phyloP scores from a whole-genome alignment of 2,888 invertebrate species.

The Ichneumoninae sp. region DNA sequence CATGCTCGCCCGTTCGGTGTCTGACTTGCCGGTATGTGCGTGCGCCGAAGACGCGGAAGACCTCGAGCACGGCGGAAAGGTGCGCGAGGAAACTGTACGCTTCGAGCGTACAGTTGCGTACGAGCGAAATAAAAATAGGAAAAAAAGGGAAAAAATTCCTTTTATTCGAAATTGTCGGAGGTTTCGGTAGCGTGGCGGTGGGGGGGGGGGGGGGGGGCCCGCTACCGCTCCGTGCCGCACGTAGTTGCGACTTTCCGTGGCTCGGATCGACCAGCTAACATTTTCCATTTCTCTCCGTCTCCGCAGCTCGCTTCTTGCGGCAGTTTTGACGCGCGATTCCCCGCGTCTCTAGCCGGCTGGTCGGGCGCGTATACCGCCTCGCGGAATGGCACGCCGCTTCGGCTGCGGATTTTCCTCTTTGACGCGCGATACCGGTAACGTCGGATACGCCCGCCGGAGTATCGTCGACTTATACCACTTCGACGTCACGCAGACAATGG shows the following conservation, averaged over 20 bases:
- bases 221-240: background rate
- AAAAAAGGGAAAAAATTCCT: conserved; percentile 51
- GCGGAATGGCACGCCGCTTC: conserved; percentile 73
- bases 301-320: conserved; percentile 60
- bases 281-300: conserved; percentile 50
- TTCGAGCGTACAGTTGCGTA: no score
- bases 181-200: conserved; percentile 60
- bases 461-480: conserved; percentile 56
- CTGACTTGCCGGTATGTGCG: conserved; percentile 5
- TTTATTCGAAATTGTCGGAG: conserved; percentile 65
- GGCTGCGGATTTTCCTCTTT: conserved; percentile 73
- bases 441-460: conserved; percentile 44
- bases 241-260: background rate
- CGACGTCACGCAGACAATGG: conserved; percentile 12
- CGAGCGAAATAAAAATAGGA: conserved; percentile 29
- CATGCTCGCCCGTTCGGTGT: conserved; percentile 8
- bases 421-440: conserved; percentile 69
- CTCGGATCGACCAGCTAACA: conserved; percentile 20
- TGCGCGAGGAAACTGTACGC: conserved; percentile 32
- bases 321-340: conserved; percentile 75
- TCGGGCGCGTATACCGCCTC: conserved; percentile 15
- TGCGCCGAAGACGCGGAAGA: conserved; percentile 26
- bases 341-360: conserved; percentile 44
- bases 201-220: conserved; percentile 2
- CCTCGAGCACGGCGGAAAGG: conserved; percentile 8